Percentiles rank a stretch among this genome's conserved stretches.
phyloP scores from a whole-genome alignment of 2,888 invertebrate genomes.

The Flabesymbios commensalis region DNA sequence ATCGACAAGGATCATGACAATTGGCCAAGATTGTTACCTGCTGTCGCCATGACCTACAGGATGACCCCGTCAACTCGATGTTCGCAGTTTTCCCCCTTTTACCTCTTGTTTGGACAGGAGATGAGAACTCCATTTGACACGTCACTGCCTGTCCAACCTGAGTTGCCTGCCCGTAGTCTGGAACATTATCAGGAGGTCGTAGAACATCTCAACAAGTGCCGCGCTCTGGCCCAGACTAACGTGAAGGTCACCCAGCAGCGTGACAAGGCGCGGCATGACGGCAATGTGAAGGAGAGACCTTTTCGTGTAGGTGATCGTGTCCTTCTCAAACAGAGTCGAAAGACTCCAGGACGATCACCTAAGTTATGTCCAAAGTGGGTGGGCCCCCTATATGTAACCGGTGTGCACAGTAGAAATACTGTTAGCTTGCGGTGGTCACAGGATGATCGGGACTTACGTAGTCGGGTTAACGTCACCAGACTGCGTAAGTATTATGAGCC shows the following conservation, averaged over 20 bases:
- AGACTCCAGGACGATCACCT: not conserved
- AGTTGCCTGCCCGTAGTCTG: not conserved
- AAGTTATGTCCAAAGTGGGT: not conserved
- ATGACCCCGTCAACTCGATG: not conserved
- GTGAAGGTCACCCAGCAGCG: not conserved
- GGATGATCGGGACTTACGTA: not conserved
- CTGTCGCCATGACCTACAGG: not conserved
- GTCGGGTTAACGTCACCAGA: no score
- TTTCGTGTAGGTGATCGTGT: not conserved
- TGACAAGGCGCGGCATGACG: not conserved
- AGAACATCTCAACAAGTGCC: no score
- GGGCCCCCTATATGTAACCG: not conserved
- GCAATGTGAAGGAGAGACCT: not conserved
- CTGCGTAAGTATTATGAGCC: no score
- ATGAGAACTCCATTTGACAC: not conserved
- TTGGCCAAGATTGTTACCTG: not conserved
- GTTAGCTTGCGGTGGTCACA: not conserved
- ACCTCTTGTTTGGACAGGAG: conserved; percentile 2
- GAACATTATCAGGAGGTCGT: not conserved
- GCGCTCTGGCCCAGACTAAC: not conserved
- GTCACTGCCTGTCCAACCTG: not conserved
- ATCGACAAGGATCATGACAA: not conserved
- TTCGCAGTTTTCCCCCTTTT: not conserved
- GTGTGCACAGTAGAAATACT: not conserved
- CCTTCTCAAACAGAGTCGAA: not conserved